A percentile compares a stretch with the other conserved stretches of the same genome.
phyloP scores from a whole-genome alignment of 2,888 invertebrate species.

The Ariolimax columbianus region DNA sequence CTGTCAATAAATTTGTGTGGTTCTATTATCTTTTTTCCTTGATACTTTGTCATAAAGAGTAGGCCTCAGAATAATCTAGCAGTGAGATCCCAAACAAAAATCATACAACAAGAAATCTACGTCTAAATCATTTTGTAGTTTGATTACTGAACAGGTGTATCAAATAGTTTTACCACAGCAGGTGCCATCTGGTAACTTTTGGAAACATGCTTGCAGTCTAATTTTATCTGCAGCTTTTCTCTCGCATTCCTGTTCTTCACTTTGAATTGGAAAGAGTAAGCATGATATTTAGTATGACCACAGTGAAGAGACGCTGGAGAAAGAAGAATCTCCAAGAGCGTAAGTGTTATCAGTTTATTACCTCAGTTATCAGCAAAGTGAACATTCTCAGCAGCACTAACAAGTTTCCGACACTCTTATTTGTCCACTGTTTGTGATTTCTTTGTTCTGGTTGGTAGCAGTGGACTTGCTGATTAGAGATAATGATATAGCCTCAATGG shows the following conservation, averaged over 20 bases:
- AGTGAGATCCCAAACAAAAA: not conserved
- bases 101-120: too few relatives aligned
- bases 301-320: conserved; percentile 31
- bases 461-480: not conserved
- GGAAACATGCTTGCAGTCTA: conserved; percentile 4
- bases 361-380: not conserved
- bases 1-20: not conserved
- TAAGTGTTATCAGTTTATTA: not conserved
- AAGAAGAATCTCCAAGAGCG: conserved; percentile 24
- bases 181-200: not conserved
- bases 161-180: conserved; percentile 9
- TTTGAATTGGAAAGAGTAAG: conserved; percentile 32
- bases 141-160: too few relatives aligned
- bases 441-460: not conserved
- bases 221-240: conserved; percentile 37
- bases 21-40: not conserved
- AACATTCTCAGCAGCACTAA: too few relatives aligned
- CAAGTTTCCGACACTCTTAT: not conserved
- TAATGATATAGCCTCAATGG: not conserved
- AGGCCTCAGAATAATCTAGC: not conserved
- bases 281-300: conserved; percentile 33
- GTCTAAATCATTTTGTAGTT: too few relatives aligned
- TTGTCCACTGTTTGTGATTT: not conserved
- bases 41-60: not conserved
- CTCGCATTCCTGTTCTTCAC: conserved; percentile 31